These are phyloP conservation scores for Flabesymbios commensalis DNA, from an alignment of 2,888 invertebrate species.

Conservation along the genomic window DNA sequence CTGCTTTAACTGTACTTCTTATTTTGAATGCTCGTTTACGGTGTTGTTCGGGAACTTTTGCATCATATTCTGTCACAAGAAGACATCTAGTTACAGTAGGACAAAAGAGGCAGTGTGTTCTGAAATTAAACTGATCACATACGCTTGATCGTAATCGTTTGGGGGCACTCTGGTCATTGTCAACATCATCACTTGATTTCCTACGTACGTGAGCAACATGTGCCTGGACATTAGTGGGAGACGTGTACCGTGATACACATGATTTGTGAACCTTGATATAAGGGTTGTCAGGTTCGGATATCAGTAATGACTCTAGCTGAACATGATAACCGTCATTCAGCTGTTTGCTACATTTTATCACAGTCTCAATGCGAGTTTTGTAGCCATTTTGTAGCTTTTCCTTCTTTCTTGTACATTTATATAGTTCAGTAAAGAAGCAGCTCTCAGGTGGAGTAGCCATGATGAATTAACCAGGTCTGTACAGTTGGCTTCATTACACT, in stretches of 20 bases:
- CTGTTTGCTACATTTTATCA: background rate
- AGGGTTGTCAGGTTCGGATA: background rate
- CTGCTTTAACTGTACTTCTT: background rate
- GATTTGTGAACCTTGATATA: background rate
- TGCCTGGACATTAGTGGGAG: slow-evolving; percentile 2
- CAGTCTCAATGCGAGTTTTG: slow-evolving; percentile 1
- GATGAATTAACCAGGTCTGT: too few relatives aligned
- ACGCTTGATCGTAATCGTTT: slow-evolving; percentile 4
- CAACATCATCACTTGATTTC: background rate
- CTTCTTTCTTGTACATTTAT: background rate
- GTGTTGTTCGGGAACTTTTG: background rate
- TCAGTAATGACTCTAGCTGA: background rate
- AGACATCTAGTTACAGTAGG: background rate
- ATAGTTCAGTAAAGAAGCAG: background rate
- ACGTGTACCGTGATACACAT: slow-evolving; percentile 1
- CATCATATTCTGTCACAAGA: background rate
- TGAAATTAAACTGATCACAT: background rate
- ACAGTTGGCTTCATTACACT: too few relatives aligned
- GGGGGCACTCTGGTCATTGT: background rate
- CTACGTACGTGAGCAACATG: slow-evolving; percentile 1
- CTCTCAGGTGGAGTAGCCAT: background rate
- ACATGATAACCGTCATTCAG: background rate
- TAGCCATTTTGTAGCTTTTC: slow-evolving; percentile 3
- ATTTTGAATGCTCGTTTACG: background rate
- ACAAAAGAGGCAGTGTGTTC: background rate